Conservation (phyloP, 2,888 invertebrate genomes). For the Abscondita cerata region DNA sequence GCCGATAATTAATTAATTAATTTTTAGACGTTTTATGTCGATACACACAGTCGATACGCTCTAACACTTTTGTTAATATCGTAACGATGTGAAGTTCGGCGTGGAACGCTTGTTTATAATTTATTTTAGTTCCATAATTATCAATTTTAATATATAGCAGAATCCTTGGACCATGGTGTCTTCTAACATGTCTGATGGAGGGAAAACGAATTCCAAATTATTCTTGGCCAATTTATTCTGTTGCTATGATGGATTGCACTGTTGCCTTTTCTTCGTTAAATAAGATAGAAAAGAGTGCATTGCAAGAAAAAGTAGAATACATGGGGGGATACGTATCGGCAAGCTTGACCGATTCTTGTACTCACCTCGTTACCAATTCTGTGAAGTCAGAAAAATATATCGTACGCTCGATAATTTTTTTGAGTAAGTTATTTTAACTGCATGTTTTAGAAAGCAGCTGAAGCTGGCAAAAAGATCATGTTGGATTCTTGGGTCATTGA, state of each 20-base stretch:
- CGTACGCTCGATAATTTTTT: constrained; percentile 59
- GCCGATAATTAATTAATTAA: too few relatives aligned
- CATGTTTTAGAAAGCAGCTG: constrained; percentile 69
- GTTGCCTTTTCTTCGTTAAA: constrained; percentile 67
- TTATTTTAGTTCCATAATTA: too few relatives aligned
- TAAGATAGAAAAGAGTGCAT: constrained; percentile 60
- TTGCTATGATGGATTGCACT: constrained; percentile 78
- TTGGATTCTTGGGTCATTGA: constrained; percentile 78
- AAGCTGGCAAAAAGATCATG: constrained; percentile 75
- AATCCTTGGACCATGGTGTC: constrained; percentile 82
- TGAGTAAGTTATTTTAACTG: constrained; percentile 10
- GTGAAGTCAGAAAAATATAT: constrained; percentile 80
- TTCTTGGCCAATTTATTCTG: constrained; percentile 77
- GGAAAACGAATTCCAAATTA: constrained; percentile 77
- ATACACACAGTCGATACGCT: too few relatives aligned
- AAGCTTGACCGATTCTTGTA: constrained; percentile 70
- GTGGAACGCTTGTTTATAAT: too few relatives aligned
- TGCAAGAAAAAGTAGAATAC: constrained; percentile 70
- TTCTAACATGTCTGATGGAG: constrained; percentile 75
- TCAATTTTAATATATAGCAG: constrained; percentile 64
- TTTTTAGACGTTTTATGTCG: too few relatives aligned
- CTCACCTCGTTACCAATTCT: constrained; percentile 82
- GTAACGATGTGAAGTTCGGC: too few relatives aligned
- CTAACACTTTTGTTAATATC: too few relatives aligned
- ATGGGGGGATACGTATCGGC: constrained; percentile 80